Evolutionary conservation across 2,888 invertebrate genomes (phyloP).

Genomic region (Drosophila heteroneura): DNA sequence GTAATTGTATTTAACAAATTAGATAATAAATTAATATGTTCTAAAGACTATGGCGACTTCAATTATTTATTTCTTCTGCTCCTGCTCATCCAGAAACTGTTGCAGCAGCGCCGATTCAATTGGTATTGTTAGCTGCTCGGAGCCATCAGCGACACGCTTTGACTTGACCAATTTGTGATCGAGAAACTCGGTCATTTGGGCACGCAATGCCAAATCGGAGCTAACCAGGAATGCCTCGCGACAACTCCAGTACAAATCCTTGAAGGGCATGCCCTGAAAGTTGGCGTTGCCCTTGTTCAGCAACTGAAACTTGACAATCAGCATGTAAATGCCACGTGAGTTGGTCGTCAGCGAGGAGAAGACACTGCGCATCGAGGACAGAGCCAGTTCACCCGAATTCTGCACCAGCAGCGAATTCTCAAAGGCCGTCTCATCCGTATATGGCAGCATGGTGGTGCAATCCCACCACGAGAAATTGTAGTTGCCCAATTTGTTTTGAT

Average conservation of each 20-base stretch:
- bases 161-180: constrained; percentile 96
- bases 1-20: constrained; percentile 75
- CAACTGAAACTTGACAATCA: constrained; percentile 93
- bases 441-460: constrained; percentile 93
- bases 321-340: constrained; percentile 93
- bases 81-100: constrained; percentile 89
- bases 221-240: constrained; percentile 96
- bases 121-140: constrained; percentile 93
- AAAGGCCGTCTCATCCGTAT: constrained; percentile 93
- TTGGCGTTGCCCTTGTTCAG: constrained; percentile 90
- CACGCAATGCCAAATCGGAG: constrained; percentile 95
- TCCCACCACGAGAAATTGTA: constrained; percentile 97
- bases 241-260: constrained; percentile 93
- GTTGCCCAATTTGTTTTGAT: constrained; percentile 92
- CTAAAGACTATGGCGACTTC: constrained; percentile 36
- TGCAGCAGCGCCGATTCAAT: constrained; percentile 90
- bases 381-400: constrained; percentile 90
- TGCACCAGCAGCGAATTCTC: constrained; percentile 94
- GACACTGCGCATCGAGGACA: constrained; percentile 95
- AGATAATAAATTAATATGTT: constrained; percentile 79
- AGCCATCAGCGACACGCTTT: constrained; percentile 92
- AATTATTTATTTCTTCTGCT: constrained; percentile 68
- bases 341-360: constrained; percentile 96
- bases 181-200: constrained; percentile 96
- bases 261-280: constrained; percentile 95